Conservation (phyloP, 2,797 vertebrate species). For the Avahi laniger region DNA sequence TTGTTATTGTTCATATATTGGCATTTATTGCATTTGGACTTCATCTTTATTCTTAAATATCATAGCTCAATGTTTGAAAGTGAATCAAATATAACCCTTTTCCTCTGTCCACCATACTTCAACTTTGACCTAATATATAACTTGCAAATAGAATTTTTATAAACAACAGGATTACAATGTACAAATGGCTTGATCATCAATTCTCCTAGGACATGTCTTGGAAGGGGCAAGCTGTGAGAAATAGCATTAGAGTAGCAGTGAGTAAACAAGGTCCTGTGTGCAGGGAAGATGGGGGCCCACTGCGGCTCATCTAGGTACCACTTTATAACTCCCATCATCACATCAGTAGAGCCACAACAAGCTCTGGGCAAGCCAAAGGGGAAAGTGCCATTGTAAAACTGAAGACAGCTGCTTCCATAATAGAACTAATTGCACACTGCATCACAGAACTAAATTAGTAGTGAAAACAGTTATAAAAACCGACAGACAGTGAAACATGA, state of each 20-base stretch:
- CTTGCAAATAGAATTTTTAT: neutral
- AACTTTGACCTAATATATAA: neutral
- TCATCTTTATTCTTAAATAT: neutral
- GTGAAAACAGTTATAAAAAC: slow-evolving; percentile 93
- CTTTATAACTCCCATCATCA: slow-evolving; percentile 82
- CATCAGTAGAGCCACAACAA: slow-evolving; percentile 87
- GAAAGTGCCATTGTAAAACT: slow-evolving; percentile 88
- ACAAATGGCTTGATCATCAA: neutral
- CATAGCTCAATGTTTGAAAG: neutral
- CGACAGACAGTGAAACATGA: slow-evolving; percentile 91
- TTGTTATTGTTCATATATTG: neutral
- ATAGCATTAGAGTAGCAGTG: neutral
- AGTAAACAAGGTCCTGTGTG: neutral
- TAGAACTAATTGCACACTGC: slow-evolving; percentile 97
- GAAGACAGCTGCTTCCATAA: slow-evolving; percentile 97
- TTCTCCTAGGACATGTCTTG: neutral
- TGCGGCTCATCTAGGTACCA: slow-evolving; percentile 81
- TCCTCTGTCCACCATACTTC: neutral
- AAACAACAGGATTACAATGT: neutral
- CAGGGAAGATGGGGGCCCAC: slow-evolving; percentile 66
- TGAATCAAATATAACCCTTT: neutral
- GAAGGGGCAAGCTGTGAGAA: neutral
- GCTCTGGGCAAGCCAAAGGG: slow-evolving; percentile 81
- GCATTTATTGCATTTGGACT: neutral
- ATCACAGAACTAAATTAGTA: slow-evolving; percentile 95